Conservation (phyloP, 1,140 invertebrate genomes). For the Drosophila seguyi region DNA sequence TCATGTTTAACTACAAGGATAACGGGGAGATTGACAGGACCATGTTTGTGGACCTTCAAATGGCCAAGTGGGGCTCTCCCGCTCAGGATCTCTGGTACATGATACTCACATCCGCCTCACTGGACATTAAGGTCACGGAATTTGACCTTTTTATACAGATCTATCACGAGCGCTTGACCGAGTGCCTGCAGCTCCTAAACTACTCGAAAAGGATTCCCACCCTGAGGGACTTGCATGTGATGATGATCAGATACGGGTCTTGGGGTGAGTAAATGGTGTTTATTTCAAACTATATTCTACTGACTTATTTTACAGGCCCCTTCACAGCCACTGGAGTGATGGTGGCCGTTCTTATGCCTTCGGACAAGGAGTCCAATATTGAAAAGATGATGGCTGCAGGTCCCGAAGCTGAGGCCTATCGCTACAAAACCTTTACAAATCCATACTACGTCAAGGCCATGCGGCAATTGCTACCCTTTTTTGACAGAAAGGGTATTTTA, state of each 20-base stretch:
- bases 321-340: constrained; percentile 40
- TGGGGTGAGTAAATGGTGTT: constrained; percentile 53
- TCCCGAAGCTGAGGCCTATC: constrained; percentile 49
- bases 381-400: constrained; percentile 30
- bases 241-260: constrained; percentile 59
- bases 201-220: constrained; percentile 60
- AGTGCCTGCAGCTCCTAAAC: constrained; percentile 60
- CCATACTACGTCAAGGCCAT: neutral
- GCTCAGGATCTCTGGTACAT: constrained; percentile 70
- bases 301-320: constrained; percentile 16
- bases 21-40: constrained; percentile 73
- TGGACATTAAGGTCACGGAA: constrained; percentile 62
- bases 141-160: constrained; percentile 71
- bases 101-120: constrained; percentile 48
- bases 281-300: no score
- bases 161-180: constrained; percentile 60
- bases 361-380: constrained; percentile 67
- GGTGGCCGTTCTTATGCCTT: constrained; percentile 38
- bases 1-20: constrained; percentile 82
- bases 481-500: neutral
- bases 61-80: constrained; percentile 66
- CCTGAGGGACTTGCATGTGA: constrained; percentile 54
- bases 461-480: constrained; percentile 8
- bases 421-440: constrained; percentile 51
- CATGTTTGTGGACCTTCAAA: constrained; percentile 65